Conservation (phyloP, 2,888 invertebrate species). For the Cryptus armator region DNA sequence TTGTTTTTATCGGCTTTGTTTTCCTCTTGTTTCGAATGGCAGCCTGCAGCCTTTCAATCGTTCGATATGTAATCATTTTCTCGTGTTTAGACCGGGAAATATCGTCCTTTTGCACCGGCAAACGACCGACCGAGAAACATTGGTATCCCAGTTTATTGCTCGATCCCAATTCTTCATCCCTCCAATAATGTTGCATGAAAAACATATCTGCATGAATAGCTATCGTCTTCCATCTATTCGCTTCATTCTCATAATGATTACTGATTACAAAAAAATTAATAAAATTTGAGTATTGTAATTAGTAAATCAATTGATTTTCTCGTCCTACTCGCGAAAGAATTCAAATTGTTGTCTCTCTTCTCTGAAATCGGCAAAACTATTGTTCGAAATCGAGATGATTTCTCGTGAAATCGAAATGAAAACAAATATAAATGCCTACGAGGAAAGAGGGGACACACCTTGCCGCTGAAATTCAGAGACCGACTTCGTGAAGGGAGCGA, state of each 20-base stretch:
- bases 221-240: too few species aligned
- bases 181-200: not conserved
- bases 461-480: not conserved
- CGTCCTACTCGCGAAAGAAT: too few species aligned
- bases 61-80: conserved; percentile 6
- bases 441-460: not conserved
- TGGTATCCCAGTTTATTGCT: not conserved
- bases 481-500: conserved; percentile 18
- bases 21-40: not conserved
- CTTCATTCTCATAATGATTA: too few species aligned
- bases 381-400: not conserved
- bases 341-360: not conserved
- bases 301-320: too few species aligned
- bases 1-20: conserved; percentile 31
- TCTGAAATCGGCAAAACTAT: not conserved
- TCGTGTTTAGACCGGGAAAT: not conserved
- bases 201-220: too few species aligned
- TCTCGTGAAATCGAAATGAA: not conserved
- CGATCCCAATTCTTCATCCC: not conserved
- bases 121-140: not conserved
- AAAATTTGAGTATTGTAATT: too few species aligned
- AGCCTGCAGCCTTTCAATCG: conserved; percentile 20
- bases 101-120: not conserved
- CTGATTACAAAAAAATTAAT: too few species aligned
- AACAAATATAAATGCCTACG: not conserved